phyloP scores from a whole-genome alignment of 2,888 invertebrate genomes.

The Apamea anceps region DNA sequence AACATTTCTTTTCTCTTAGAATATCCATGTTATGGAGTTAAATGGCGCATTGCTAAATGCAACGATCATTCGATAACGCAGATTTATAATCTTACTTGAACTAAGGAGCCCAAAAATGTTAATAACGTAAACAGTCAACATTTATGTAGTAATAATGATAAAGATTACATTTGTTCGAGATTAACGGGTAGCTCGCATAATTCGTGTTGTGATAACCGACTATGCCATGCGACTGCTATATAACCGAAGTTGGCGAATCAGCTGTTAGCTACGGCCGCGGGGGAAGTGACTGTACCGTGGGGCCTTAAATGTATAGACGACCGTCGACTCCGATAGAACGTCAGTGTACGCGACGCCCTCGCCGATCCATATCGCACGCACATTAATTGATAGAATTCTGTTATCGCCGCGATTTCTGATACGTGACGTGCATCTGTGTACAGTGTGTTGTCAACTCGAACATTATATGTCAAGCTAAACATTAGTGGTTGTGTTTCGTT shows the following conservation, averaged over 20 bases:
- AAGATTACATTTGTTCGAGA: slow-evolving; percentile 4
- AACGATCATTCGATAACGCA: slow-evolving; percentile 3
- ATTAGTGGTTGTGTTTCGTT: slow-evolving; percentile 27
- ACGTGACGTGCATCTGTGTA: slow-evolving; percentile 64
- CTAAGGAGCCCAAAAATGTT: background rate
- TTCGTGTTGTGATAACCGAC: slow-evolving; percentile 28
- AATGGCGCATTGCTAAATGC: slow-evolving; percentile 1
- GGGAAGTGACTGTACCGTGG: slow-evolving; percentile 75
- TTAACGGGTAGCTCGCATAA: slow-evolving; percentile 15
- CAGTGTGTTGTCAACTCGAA: slow-evolving; percentile 59
- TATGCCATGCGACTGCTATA: slow-evolving; percentile 32
- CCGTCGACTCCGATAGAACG: slow-evolving; percentile 70
- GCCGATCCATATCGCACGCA: slow-evolving; percentile 70
- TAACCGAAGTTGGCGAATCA: slow-evolving; percentile 78
- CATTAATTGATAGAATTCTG: slow-evolving; percentile 64
- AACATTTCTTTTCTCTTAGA: too few relatives aligned
- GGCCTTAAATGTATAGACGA: slow-evolving; percentile 66
- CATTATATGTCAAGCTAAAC: slow-evolving; percentile 37
- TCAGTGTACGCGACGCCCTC: slow-evolving; percentile 83
- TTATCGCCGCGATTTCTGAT: slow-evolving; percentile 75
- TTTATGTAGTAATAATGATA: slow-evolving; percentile 16
- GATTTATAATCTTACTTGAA: slow-evolving; percentile 1
- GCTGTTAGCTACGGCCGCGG: slow-evolving; percentile 80
- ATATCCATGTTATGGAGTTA: too few relatives aligned
- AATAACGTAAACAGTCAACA: background rate